Evolutionary conservation across 2,113 vertebrate species (phyloP), one percentile per base, ranked within the genome.

Genomic region (Falcunculus frontatus): DNA sequence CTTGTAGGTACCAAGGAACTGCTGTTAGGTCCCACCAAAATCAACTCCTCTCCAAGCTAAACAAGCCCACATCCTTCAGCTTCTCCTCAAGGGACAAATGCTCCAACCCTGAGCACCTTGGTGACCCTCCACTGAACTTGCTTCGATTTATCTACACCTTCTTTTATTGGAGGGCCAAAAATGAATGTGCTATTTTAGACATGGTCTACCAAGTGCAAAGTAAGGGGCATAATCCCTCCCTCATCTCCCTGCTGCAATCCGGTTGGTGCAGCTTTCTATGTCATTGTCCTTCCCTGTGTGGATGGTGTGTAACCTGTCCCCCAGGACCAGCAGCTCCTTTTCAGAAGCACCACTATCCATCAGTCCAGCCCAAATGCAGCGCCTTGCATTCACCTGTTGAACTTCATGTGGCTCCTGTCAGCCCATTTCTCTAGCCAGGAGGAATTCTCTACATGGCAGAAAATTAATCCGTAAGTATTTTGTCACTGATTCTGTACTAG

Each of bases 231-330:
- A 59, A 72, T 68, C 23, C 68, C 35, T 88, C 18, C 22, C 10
- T 76, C 19, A 22, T 37, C 50, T 22, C 3, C 37, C 57, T 33
- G 42, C 42, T 67, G 35, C 39, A 18, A 5, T 63, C 21, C 3
- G 4, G 16, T 11, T n/a, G 33, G 2, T 59, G 67, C 63, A 80
- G 29, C n/a, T 75, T 88, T 17, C 25, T 44, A 11, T 73, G 44
- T 25, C 35, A 9, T 35, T 53, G 33, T 18, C 26, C 21, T 72
- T 85, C 7, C 21, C 52, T 1, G 1, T 1, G 0, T 5, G 22
- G 65, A 8, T 47, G 7, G 1, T 11, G 9, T 42, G 35, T 41
- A 1, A 6, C 32, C 22, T 44, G 10, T 39, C 4, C 33, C 19
- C 4, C 55, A 53, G 49, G 55, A 52, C 23, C 11, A n/a, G 35